These are phyloP conservation scores for Erynnis tages DNA, from an alignment of 2,888 invertebrate genomes.

Conservation along the genomic window DNA sequence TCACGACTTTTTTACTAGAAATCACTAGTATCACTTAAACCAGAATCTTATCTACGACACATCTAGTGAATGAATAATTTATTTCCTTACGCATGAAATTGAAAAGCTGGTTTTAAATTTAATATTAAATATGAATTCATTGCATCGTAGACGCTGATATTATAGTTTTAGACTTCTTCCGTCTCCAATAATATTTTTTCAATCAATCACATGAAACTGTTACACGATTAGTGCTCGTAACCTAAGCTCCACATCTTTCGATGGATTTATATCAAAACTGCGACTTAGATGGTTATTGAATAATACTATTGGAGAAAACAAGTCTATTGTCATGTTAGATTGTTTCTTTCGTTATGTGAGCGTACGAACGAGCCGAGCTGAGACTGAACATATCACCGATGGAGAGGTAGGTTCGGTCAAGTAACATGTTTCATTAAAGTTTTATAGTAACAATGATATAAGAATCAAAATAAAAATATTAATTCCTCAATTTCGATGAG, in stretches of 20 bases:
- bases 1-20: conserved; percentile 2
- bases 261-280: no score
- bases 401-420: conserved; percentile 77
- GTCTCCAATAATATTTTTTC: conserved; percentile 72
- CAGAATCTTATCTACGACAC: background rate
- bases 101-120: conserved; percentile 3
- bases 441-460: conserved; percentile 35
- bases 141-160: conserved; percentile 28
- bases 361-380: conserved; percentile 71
- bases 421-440: conserved; percentile 42
- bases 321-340: conserved; percentile 81
- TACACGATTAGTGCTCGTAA: background rate
- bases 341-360: conserved; percentile 78
- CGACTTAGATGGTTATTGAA: conserved; percentile 37
- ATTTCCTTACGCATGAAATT: conserved; percentile 13
- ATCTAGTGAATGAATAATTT: conserved; percentile 12
- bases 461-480: conserved; percentile 39
- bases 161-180: conserved; percentile 34
- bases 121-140: conserved; percentile 4
- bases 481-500: conserved; percentile 75
- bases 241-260: background rate
- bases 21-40: conserved; percentile 12
- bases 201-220: background rate
- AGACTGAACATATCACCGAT: conserved; percentile 70
- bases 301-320: conserved; percentile 74